Evolutionary conservation across 2,797 vertebrate species (phyloP), one percentile per base, ranked within the genome.

Genomic region (Miichthys miiuy): DNA sequence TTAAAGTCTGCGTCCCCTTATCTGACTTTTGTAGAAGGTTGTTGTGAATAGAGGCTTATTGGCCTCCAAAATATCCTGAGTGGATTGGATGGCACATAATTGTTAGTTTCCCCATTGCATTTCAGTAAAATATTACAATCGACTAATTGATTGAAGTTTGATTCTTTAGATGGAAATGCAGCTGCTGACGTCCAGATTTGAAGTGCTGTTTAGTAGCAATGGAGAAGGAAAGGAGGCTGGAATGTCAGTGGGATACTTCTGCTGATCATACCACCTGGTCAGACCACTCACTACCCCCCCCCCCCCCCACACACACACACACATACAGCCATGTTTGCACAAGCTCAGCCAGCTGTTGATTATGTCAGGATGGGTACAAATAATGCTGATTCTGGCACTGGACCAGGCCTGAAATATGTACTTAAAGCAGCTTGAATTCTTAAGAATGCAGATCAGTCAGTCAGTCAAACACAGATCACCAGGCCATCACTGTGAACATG

Each of bases 191-290:
- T 85, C 68, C 73, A 84, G 73, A 88, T 82, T 61, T 50, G 66
- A 85, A 78, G 55, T 77, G 65, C 77, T 84, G 73, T 75, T 81
- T 82, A 48, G 77, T 52, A 25, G 74, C 77, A 79, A 83, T 73
- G 58, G 67, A 84, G 68, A 84, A 68, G 82, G 81, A 85, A 85
- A 81, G 76, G 67, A 88, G 69, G 56, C 84, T 85, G 86, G 90
- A 93, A 92, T 93, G 89, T 87, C 78, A 84, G 88, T 81, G 80
- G 86, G 85, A 81, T 89, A 76, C 84, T 86, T 58, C 82, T 86
- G 84, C 81, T 88, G 87, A 87, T 89, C 75, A 75, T 48, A 84
- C 88, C 94, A 94, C 91, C 93, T 94, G 93, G 90, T 91, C 87
- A 83, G 81, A 92, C 81, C 83, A 86, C 86, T 89, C 88, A 88